phyloP scores from a whole-genome alignment of 2,113 vertebrate genomes.

The Phaethon lepturus region DNA sequence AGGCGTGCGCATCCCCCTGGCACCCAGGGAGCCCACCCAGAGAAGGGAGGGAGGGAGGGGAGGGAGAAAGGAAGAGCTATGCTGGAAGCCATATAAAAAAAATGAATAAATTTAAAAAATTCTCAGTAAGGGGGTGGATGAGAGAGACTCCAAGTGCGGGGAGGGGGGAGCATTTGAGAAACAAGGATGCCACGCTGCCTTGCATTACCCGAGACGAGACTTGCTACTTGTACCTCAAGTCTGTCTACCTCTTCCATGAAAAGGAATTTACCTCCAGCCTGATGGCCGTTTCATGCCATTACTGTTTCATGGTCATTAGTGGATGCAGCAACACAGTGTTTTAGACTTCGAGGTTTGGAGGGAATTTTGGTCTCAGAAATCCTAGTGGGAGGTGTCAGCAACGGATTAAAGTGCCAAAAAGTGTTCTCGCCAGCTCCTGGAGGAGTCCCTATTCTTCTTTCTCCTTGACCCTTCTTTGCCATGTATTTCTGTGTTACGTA shows the following conservation, averaged over 20 bases:
- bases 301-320: background rate
- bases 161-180: background rate
- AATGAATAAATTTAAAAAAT: background rate
- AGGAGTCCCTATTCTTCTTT: background rate
- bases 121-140: background rate
- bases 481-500: background rate
- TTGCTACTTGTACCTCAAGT: background rate
- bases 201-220: background rate
- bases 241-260: background rate
- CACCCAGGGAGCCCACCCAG: background rate
- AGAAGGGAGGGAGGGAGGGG: background rate
- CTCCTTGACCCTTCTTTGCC: background rate
- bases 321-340: background rate
- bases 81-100: background rate
- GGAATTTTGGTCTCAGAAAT: conserved; percentile 8
- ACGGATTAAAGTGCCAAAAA: background rate
- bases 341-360: background rate
- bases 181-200: background rate
- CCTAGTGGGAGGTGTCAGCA: conserved; percentile 7
- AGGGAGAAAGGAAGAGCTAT: background rate
- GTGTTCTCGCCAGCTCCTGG: background rate
- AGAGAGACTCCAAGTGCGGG: background rate
- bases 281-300: background rate
- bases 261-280: background rate
- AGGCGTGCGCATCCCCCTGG: background rate